phyloP scores from a whole-genome alignment of 2,888 invertebrate genomes.

The Hipparchia sbordonii region DNA sequence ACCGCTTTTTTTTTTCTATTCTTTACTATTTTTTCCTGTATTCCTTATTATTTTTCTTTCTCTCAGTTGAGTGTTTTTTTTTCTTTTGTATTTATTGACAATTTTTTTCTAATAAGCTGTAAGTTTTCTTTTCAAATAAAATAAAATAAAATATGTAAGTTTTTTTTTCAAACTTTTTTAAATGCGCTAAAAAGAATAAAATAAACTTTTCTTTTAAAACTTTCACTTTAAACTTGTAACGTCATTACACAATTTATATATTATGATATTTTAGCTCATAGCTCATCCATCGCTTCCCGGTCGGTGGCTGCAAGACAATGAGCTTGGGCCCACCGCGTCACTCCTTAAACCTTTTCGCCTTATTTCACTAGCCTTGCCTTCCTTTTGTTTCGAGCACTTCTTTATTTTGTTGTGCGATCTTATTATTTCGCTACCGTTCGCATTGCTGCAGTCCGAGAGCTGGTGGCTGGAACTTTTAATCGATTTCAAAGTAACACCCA shows the following conservation, averaged over 20 bases:
- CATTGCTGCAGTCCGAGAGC: constrained; percentile 53
- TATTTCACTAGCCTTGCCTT: constrained; percentile 77
- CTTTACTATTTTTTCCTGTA: too few species aligned
- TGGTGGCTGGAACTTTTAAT: not conserved
- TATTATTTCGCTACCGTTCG: constrained; percentile 83
- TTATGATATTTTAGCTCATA: constrained; percentile 28
- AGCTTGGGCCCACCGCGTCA: constrained; percentile 78
- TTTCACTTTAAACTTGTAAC: too few species aligned
- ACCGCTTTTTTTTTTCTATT: too few species aligned
- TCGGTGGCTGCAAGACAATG: constrained; percentile 63
- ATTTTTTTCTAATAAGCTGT: too few species aligned
- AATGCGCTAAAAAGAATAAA: too few species aligned
- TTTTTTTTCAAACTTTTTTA: too few species aligned
- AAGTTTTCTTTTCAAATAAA: too few species aligned
- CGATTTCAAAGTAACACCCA: not conserved
- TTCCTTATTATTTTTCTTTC: too few species aligned
- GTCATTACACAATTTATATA: not conserved
- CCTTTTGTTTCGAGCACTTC: constrained; percentile 79
- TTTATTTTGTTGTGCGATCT: constrained; percentile 82
- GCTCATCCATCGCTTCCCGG: constrained; percentile 53
- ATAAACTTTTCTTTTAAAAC: too few species aligned
- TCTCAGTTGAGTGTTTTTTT: too few species aligned
- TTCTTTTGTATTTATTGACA: too few species aligned
- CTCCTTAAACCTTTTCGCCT: constrained; percentile 79
- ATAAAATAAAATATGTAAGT: too few species aligned